A percentile compares a stretch with the other conserved stretches of the same genome.
Conservation (phyloP, 2,797 vertebrate genomes). For the Antennarius maculatus region DNA sequence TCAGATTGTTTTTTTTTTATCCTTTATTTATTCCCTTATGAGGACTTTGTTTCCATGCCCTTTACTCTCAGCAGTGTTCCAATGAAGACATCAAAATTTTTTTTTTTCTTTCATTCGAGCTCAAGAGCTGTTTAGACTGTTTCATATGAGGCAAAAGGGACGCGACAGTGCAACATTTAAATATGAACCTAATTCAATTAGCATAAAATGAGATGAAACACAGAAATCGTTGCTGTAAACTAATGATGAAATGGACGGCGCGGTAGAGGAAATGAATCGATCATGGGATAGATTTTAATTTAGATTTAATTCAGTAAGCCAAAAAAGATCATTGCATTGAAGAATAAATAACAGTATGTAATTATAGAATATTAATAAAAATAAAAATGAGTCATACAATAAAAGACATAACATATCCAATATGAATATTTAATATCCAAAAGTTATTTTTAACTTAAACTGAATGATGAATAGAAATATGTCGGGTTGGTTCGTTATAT, state of each 20-base stretch:
- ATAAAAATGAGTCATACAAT: too few species aligned
- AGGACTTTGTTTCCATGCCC: not conserved
- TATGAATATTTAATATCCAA: too few species aligned
- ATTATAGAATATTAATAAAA: too few species aligned
- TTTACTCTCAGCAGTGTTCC: too few species aligned
- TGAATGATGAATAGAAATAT: too few species aligned
- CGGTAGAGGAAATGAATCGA: not conserved
- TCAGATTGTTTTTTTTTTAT: not conserved
- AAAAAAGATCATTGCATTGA: not conserved
- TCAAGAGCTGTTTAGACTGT: not conserved
- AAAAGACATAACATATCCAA: not conserved
- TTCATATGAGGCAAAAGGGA: not conserved
- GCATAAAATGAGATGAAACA: not conserved
- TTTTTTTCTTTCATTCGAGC: not conserved
- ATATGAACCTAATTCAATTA: not conserved
- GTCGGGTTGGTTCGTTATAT: too few species aligned
- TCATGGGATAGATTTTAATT: not conserved
- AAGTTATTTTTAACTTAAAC: too few species aligned
- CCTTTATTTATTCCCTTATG: not conserved
- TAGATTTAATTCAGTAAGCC: not conserved
- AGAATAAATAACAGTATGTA: not conserved
- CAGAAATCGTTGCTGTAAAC: not conserved
- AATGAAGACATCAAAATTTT: too few species aligned
- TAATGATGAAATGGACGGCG: not conserved
- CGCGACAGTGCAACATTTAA: not conserved